phyloP scores from a whole-genome alignment of 1,140 invertebrate genomes.

The Papilio glaucus region DNA sequence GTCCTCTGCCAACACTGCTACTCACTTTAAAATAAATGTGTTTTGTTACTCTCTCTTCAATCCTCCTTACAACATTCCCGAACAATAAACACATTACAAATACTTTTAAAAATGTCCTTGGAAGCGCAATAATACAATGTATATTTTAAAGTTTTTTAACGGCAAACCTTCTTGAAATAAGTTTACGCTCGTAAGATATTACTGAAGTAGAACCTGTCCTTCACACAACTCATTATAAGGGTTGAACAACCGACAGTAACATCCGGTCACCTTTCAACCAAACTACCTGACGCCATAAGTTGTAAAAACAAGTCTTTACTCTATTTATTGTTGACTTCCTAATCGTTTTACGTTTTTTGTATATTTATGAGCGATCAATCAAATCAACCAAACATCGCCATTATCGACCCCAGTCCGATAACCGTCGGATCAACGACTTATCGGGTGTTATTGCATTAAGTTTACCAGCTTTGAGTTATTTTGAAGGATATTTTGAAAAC shows the following conservation, averaged over 20 bases:
- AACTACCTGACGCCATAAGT: background rate
- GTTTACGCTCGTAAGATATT: too few relatives aligned
- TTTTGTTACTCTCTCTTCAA: too few relatives aligned
- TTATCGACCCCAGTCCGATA: background rate
- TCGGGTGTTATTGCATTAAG: background rate
- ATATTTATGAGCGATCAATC: constrained; percentile 2
- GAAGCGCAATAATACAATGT: too few relatives aligned
- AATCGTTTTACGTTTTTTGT: background rate
- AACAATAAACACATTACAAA: too few relatives aligned
- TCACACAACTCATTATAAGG: too few relatives aligned
- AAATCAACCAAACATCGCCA: background rate
- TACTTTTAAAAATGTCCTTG: background rate
- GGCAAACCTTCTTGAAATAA: too few relatives aligned
- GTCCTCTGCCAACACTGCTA: too few relatives aligned
- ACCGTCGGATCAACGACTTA: constrained; percentile 2
- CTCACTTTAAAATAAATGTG: too few relatives aligned
- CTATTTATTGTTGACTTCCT: background rate
- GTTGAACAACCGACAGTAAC: background rate
- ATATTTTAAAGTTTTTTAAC: too few relatives aligned
- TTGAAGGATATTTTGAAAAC: background rate
- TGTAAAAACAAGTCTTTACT: background rate
- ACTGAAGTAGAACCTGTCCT: too few relatives aligned
- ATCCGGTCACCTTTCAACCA: background rate
- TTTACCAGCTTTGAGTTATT: background rate
- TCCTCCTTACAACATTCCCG: too few relatives aligned